These are phyloP conservation scores for Petromus typicus DNA, from an alignment of 2,113 vertebrate genomes.

Conservation along the genomic window DNA sequence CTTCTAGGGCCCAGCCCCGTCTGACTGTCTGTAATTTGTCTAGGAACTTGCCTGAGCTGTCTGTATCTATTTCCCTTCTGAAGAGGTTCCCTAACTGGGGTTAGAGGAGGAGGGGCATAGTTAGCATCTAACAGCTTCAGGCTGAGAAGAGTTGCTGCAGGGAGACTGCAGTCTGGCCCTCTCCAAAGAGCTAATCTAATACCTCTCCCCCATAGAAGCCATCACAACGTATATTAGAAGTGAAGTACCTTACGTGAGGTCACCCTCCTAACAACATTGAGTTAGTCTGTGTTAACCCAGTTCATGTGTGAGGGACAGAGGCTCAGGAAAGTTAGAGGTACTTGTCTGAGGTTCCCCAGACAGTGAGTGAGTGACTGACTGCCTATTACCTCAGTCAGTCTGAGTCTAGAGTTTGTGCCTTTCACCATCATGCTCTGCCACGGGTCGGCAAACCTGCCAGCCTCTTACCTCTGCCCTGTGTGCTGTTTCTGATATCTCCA, in stretches of 20 bases:
- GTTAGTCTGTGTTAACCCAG: neutral
- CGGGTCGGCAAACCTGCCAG: no score
- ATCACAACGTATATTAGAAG: neutral
- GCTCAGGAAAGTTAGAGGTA: neutral
- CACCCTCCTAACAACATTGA: neutral
- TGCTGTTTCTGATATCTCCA: neutral
- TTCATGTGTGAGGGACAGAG: neutral
- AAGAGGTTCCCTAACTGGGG: no score
- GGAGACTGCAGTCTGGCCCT: no score
- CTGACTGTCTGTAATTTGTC: no score
- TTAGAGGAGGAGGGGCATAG: no score
- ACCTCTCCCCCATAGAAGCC: no score
- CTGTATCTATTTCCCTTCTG: no score
- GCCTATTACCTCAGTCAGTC: neutral
- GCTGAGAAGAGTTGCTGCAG: no score
- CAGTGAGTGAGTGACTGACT: neutral
- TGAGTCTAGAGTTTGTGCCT: neutral
- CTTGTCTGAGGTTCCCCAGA: neutral
- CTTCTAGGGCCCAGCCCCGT: no score
- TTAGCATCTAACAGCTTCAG: no score
- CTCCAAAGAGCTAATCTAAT: no score
- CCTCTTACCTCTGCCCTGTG: neutral
- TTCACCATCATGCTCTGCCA: neutral
- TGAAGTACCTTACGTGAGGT: neutral
- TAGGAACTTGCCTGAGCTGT: no score